Conservation (phyloP, 2,113 vertebrate genomes). For the Eretmochelys imbricata region DNA sequence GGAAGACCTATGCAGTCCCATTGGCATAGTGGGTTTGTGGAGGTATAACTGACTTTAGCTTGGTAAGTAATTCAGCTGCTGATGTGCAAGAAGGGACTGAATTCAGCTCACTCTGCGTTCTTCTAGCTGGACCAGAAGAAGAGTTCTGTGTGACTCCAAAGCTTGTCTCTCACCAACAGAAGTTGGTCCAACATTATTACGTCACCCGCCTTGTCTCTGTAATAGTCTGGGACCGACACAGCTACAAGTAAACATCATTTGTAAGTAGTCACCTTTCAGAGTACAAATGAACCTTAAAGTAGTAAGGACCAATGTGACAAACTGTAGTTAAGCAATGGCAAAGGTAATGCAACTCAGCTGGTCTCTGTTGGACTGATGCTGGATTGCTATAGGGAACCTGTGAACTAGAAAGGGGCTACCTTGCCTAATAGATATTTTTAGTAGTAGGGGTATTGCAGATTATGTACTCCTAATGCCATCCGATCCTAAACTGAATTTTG, state of each 20-base stretch:
- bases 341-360: not conserved
- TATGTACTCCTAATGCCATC: no score
- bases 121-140: not conserved
- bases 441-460: not conserved
- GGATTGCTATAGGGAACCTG: not conserved
- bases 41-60: not conserved
- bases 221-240: not conserved
- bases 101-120: not conserved
- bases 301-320: not conserved
- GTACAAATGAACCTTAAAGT: conserved; percentile 8
- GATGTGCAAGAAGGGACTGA: not conserved
- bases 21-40: not conserved
- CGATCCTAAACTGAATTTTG: no score
- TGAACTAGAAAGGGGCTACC: not conserved
- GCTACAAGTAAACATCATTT: not conserved
- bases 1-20: not conserved
- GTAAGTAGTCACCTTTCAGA: not conserved
- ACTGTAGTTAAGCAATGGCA: not conserved
- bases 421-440: not conserved
- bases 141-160: not conserved
- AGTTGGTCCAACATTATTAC: not conserved
- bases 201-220: not conserved
- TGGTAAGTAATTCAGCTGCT: not conserved
- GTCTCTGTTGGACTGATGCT: not conserved
- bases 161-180: not conserved